Conservation (phyloP, 2,113 vertebrate genomes). For the Boleophthalmus pectinirostris region DNA sequence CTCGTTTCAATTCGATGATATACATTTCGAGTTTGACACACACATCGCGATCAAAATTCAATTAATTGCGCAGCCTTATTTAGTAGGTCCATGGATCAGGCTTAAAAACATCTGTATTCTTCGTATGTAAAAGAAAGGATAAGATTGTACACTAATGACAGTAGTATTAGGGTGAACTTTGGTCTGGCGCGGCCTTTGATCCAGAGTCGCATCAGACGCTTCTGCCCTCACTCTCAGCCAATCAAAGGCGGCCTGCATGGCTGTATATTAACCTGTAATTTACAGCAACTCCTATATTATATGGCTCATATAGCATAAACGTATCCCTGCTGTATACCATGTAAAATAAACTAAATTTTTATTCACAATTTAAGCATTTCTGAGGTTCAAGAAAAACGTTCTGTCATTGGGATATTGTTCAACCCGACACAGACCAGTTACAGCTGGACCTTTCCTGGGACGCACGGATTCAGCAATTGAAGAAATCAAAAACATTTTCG, state of each 20-base stretch:
- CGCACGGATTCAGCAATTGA: background rate
- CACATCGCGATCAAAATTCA: too few species aligned
- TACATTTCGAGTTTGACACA: too few species aligned
- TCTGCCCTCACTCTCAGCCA: constrained; percentile 58
- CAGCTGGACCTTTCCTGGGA: constrained; percentile 53
- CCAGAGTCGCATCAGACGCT: constrained; percentile 26
- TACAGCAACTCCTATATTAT: constrained; percentile 8
- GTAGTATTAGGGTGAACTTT: constrained; percentile 63
- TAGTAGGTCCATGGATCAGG: background rate
- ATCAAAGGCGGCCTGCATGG: constrained; percentile 52
- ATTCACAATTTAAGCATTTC: background rate
- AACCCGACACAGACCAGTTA: constrained; percentile 59
- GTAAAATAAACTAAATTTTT: background rate
- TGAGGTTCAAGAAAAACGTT: constrained; percentile 19
- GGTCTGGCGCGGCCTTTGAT: constrained; percentile 52
- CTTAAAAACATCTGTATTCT: background rate
- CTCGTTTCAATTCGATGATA: too few species aligned
- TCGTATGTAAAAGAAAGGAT: background rate
- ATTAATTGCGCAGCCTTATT: too few species aligned
- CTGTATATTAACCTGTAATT: constrained; percentile 62
- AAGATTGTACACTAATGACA: background rate
- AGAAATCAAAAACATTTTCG: background rate
- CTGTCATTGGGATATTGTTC: constrained; percentile 35
- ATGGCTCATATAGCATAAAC: too few species aligned
- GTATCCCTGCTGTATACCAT: too few species aligned